Base-by-base conservation (phyloP, 2,113 vertebrate species). In the Oostethus manadensis region DNA sequence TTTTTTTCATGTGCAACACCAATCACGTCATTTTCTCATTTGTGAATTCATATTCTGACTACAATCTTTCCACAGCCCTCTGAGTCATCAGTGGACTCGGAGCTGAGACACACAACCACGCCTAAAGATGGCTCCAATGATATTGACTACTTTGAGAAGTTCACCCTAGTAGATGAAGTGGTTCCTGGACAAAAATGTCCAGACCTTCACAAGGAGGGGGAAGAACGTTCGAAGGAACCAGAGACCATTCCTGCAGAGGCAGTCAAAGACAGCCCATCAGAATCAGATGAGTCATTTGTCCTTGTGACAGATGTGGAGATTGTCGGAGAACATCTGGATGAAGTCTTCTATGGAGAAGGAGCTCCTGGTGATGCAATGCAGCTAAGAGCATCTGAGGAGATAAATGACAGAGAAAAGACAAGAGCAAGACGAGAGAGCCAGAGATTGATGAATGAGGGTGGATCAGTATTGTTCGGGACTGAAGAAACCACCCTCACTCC, bases 111-210 rank as follows among this genome's bases (percentile, higher is more conserved):
- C 18, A 68, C 66, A 55, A 58, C 59, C 29, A 13, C 56, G 23
- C 70, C 62, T 53, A 86, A 54, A 57, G 85, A 87, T 20, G 73
- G 69, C 51, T 57, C 49, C 9, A 17, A 54, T 16, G 90, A 93
- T 60, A 81, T 93, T 57, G 96, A 98, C 85, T 97, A 98, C 84
- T 93, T 98, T 79, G 94, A 95, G 88, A 95, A 94, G 74, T 94
- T 95, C 56, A 97, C 91, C 6, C 84, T 98, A 71, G 78, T 94
- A 74, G 94, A 98, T 66, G 82, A 80, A 66, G 79, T 79, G 66
- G 89, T 76, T 67, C 57, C 61, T 13, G 60, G 42, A 48, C 70
- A 74, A 57, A 68, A 79, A 58, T 64, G 62, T 61, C 43, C 71
- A 70, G 83, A 81, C 46, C 48, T n/a, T 3, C 72, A 80, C 11